Evolutionary conservation across 1,140 invertebrate species (phyloP), one percentile per base, ranked within the genome.

Genomic region (Melipona quadrifasciata): DNA sequence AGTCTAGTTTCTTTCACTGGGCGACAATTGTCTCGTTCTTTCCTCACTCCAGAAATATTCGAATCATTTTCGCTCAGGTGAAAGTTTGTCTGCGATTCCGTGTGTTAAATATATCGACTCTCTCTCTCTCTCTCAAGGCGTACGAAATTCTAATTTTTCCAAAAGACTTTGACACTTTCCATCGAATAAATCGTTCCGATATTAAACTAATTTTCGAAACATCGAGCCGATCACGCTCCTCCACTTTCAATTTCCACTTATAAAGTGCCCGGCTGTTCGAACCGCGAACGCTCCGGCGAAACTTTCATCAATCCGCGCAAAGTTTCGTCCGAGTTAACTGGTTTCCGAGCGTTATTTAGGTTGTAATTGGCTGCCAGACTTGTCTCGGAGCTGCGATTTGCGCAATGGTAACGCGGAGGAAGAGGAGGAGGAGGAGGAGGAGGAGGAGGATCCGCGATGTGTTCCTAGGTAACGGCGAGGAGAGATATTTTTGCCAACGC

Each of bases 401-500:
- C 70, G 77, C 68, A 55, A 72, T 57, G 16, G 31, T 39, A 31
- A 21, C 17, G 6, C 8, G 39, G 39, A 47, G 0, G 39, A 47
- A 6, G 8, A 10, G 0, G 0, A 47, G 34, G n/a, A 53, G 64
- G 27, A 67, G 39, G 39, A 47, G 6, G 39, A 47, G 39, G 8
- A 10, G 8, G 0, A 47, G 34, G n/a, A 53, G 53, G 27, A 67
- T 68, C 57, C 53, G 24, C 84, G n/a, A 31, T 47, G 64, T 31
- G 80, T 51, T 70, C 65, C 68, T 51, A 39, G 53, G 19, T 72
- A 31, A 77, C 47, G 64, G 64, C 34, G 82, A 84, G 55, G 21
- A 47, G n/a, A 31, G 34, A 70, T 79, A 84, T 89, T 87, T 87
- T 83, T 87, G 61, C 24, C 76, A 64, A 87, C 86, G 39, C 58